phyloP scores from a whole-genome alignment of 2,797 vertebrate genomes.

The Chloroceryle inda region DNA sequence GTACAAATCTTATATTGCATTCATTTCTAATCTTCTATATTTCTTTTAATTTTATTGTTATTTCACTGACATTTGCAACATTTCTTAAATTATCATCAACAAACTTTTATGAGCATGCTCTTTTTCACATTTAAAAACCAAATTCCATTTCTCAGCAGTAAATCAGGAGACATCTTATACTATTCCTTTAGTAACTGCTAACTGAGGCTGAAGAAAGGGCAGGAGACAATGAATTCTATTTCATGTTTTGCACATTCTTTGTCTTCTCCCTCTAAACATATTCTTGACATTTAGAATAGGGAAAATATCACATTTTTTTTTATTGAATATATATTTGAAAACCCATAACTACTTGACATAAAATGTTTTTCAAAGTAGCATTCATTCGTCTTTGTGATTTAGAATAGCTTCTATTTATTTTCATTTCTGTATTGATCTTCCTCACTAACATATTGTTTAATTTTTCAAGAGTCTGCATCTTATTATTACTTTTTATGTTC shows the following conservation, averaged over 20 bases:
- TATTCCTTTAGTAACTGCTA: background rate
- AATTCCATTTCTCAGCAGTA: background rate
- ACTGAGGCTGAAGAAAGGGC: background rate
- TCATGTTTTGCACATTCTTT: background rate
- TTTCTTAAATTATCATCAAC: background rate
- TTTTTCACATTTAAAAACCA: background rate
- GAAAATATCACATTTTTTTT: background rate
- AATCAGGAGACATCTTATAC: background rate
- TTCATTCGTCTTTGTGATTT: slow-evolving; percentile 53
- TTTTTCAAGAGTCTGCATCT: slow-evolving; percentile 1
- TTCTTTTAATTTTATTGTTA: background rate
- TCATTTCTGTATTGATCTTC: slow-evolving; percentile 57
- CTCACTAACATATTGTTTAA: background rate
- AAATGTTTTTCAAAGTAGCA: slow-evolving; percentile 4
- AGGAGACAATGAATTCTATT: background rate
- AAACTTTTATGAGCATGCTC: background rate
- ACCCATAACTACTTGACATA: background rate
- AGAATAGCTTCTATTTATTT: slow-evolving; percentile 38
- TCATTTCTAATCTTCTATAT: background rate
- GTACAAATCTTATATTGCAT: background rate
- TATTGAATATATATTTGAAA: slow-evolving; percentile 29
- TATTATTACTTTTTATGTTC: slow-evolving; percentile 11
- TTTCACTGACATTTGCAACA: background rate
- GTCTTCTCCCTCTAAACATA: background rate
- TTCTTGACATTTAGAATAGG: slow-evolving; percentile 15